Percentiles rank a stretch among this genome's conserved stretches.
These are phyloP conservation scores for Limulus polyphemus DNA, from an alignment of 2,888 invertebrate genomes.

Conservation along the genomic window DNA sequence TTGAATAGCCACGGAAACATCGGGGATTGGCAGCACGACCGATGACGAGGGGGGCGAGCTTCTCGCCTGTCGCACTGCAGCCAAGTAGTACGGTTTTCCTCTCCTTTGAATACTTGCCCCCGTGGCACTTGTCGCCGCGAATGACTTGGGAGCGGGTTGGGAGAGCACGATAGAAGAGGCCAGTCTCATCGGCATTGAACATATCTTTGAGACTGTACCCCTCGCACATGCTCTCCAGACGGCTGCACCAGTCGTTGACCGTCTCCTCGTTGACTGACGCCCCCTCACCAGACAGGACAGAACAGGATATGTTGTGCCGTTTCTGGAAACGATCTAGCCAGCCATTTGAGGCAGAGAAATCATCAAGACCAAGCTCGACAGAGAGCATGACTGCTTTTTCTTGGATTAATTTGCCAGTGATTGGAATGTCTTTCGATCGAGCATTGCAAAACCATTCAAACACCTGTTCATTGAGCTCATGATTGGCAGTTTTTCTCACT, in stretches of 20 bases:
- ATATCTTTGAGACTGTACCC: no score
- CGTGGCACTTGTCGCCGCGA: no score
- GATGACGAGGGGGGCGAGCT: background rate
- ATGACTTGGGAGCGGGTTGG: background rate
- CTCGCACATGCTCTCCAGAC: no score
- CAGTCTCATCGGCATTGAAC: background rate
- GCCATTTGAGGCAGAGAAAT: conserved; percentile 2
- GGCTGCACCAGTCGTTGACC: no score
- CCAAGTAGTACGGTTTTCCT: background rate
- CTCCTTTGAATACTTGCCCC: no score
- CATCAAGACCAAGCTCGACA: background rate
- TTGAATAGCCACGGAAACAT: no score
- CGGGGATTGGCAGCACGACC: background rate
- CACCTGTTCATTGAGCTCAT: no score
- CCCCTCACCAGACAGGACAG: background rate
- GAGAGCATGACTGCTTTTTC: background rate
- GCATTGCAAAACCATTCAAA: no score
- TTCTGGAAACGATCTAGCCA: conserved; percentile 1
- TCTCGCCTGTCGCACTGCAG: background rate
- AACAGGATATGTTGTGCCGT: background rate
- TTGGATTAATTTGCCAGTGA: no score
- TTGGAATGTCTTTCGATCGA: no score
- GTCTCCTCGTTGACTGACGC: background rate
- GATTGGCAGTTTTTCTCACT: no score
- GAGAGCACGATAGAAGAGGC: background rate